These are phyloP conservation scores for Protophormia terraenovae DNA, from an alignment of 2,888 invertebrate genomes.

Conservation along the genomic window DNA sequence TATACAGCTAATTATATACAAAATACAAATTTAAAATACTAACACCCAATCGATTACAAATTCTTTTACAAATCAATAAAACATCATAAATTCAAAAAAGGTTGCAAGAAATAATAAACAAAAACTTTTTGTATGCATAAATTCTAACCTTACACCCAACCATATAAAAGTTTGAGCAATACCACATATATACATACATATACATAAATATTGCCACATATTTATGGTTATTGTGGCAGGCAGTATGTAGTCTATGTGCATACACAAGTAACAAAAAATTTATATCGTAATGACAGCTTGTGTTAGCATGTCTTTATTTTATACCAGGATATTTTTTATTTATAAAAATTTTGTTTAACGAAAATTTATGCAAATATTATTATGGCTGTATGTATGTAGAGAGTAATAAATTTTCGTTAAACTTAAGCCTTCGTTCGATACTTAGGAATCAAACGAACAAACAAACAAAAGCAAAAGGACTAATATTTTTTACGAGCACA, in stretches of 20 bases:
- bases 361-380: conserved; percentile 49
- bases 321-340: neutral
- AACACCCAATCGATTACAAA: neutral
- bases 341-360: neutral
- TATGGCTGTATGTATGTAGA: neutral
- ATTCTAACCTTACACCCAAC: too few species aligned
- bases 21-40: neutral
- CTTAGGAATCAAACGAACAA: neutral
- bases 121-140: neutral
- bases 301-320: neutral
- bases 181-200: neutral
- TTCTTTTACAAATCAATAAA: neutral
- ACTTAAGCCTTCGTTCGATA: conserved; percentile 27
- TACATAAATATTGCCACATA: neutral
- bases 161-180: too few species aligned
- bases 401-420: conserved; percentile 27
- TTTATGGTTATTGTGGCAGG: conserved; percentile 7
- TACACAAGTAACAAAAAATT: neutral
- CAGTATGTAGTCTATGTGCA: neutral
- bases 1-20: neutral
- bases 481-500: neutral
- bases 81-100: neutral
- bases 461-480: neutral
- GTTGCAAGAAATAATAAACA: neutral
- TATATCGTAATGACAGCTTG: neutral